A percentile compares a stretch with the other conserved stretches of the same genome.
phyloP scores from a whole-genome alignment of 53 echinoderm and acorn worm genomes.

The Apostichopus leukothele region DNA sequence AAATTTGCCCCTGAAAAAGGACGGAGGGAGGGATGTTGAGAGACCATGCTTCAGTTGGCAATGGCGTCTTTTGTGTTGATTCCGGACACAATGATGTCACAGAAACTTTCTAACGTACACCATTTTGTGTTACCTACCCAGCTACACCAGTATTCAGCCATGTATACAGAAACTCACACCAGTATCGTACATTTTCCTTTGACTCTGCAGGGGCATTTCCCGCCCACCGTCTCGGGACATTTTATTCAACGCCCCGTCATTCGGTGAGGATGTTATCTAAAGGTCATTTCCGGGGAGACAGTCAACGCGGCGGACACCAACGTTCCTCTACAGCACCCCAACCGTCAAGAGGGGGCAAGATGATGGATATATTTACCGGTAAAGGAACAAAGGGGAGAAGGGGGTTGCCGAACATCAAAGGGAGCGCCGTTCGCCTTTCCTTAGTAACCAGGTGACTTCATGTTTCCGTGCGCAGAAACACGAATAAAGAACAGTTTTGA shows the following conservation, averaged over 20 bases:
- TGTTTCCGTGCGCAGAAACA: too few relatives aligned
- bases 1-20: too few relatives aligned
- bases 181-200: background rate
- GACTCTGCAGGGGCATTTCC: constrained; percentile 52
- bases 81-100: too few relatives aligned
- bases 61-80: too few relatives aligned
- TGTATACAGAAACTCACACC: too few relatives aligned
- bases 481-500: too few relatives aligned
- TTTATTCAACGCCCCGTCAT: constrained; percentile 8
- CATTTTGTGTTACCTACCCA: too few relatives aligned
- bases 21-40: too few relatives aligned
- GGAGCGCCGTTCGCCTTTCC: constrained; percentile 27
- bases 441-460: constrained; percentile 1
- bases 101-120: too few relatives aligned
- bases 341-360: background rate
- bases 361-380: background rate
- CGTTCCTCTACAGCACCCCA: constrained; percentile 57
- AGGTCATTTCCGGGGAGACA: background rate
- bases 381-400: constrained; percentile 15
- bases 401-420: constrained; percentile 37
- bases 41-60: too few relatives aligned
- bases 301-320: constrained; percentile 6
- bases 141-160: too few relatives aligned
- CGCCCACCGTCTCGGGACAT: constrained; percentile 45
- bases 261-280: background rate